Evolutionary conservation across 2,888 invertebrate genomes (phyloP), one percentile per base, ranked within the genome.

Genomic region (Nephrocerus scutellatus): DNA sequence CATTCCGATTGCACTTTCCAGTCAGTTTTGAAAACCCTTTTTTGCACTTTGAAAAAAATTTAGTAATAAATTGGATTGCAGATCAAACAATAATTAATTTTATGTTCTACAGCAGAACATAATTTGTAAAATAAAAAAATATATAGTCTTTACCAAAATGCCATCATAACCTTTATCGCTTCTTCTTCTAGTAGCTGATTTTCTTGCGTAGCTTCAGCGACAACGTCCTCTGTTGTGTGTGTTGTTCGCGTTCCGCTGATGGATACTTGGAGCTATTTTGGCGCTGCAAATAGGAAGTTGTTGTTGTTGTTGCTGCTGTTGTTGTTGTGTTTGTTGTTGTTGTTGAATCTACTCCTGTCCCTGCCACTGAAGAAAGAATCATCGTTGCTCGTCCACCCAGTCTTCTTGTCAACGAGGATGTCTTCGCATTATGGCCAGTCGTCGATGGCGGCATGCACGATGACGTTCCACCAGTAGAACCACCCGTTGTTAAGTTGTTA

Each of bases 101-200:
- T n/a, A n/a, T n/a, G n/a, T n/a, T n/a, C n/a, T n/a, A n/a, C n/a
- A n/a, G n/a, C n/a, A n/a, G n/a, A n/a, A n/a, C n/a, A n/a, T n/a
- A n/a, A n/a, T n/a, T n/a, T n/a, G n/a, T n/a, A n/a, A n/a, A n/a
- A n/a, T n/a, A n/a, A n/a, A n/a, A n/a, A n/a, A n/a, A n/a, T n/a
- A n/a, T n/a, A n/a, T n/a, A n/a, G n/a, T n/a, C n/a, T n/a, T n/a
- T n/a, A n/a, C n/a, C n/a, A n/a, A n/a, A n/a, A n/a, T n/a, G n/a
- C n/a, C n/a, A n/a, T n/a, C n/a, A n/a, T n/a, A n/a, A n/a, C n/a
- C n/a, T n/a, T n/a, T n/a, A n/a, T n/a, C n/a, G n/a, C n/a, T n/a
- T n/a, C n/a, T n/a, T n/a, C n/a, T n/a, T 50, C 54, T 53, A 60
- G 50, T 66, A 66, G 55, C 67, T 66, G 41, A 66, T 64, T 52